phyloP scores from a whole-genome alignment of 2,113 vertebrate genomes.

The Platycercus adscitus region DNA sequence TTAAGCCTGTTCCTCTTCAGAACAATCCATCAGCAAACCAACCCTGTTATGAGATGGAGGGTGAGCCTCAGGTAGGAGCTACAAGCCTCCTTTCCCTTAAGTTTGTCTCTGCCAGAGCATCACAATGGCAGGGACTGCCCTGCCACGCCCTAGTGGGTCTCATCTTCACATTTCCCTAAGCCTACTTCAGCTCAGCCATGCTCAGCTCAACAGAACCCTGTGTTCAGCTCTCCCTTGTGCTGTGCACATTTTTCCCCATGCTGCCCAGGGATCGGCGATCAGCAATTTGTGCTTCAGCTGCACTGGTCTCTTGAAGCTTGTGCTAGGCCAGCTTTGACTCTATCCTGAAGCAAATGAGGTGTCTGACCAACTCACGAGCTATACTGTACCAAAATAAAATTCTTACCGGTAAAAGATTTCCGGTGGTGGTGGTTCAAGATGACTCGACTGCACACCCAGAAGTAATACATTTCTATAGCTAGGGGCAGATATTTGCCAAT shows the following conservation, averaged over 20 bases:
- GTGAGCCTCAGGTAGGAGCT: background rate
- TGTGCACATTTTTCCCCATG: accelerated
- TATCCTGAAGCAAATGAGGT: background rate
- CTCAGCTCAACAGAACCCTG: no score
- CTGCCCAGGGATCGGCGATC: accelerated
- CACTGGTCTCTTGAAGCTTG: background rate
- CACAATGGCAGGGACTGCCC: background rate
- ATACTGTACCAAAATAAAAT: background rate
- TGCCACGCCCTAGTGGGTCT: no score
- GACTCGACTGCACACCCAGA: background rate
- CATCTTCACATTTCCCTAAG: background rate
- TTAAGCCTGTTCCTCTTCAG: background rate
- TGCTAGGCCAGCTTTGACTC: background rate
- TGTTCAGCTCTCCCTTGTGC: background rate
- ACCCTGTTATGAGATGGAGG: background rate
- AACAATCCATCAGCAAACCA: background rate
- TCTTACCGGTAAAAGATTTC: background rate
- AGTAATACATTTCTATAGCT: background rate
- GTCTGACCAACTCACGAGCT: background rate
- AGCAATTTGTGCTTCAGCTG: no score
- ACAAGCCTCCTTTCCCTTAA: background rate
- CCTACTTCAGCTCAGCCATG: background rate
- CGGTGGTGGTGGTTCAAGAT: background rate
- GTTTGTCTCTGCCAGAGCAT: background rate
- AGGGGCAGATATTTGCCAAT: background rate